phyloP scores from a whole-genome alignment of 64 coral and sea anemone genomes.

The Stichodactyla mertensii region DNA sequence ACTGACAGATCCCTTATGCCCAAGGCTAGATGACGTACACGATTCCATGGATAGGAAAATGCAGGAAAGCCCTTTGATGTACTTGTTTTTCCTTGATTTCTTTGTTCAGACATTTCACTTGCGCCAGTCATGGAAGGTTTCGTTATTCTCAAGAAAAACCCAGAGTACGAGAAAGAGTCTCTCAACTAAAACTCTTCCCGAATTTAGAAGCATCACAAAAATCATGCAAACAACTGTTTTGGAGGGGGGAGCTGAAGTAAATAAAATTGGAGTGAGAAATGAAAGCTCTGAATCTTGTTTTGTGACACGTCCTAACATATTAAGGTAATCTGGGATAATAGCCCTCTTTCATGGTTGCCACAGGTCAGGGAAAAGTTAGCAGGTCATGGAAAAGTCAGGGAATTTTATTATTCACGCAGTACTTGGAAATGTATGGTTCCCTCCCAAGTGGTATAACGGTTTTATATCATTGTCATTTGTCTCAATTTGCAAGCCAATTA shows the following conservation, averaged over 20 bases:
- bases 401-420: too few relatives aligned
- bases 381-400: too few relatives aligned
- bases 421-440: too few relatives aligned
- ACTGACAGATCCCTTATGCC: too few relatives aligned
- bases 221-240: neutral
- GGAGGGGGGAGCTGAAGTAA: neutral
- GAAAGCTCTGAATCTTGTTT: neutral
- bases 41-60: too few relatives aligned
- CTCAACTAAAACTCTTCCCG: neutral
- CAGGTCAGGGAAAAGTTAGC: too few relatives aligned
- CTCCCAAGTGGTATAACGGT: too few relatives aligned
- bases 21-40: too few relatives aligned
- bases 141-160: conserved; percentile 96
- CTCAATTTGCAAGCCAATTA: too few relatives aligned
- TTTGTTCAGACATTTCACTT: conserved; percentile 67
- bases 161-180: conserved; percentile 70
- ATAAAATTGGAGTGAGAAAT: neutral
- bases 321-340: too few relatives aligned
- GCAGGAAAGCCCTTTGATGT: neutral
- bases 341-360: too few relatives aligned
- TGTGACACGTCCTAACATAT: neutral
- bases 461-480: too few relatives aligned
- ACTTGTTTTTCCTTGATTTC: conserved; percentile 36
- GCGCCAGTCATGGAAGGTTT: conserved; percentile 98
- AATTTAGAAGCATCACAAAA: neutral